phyloP scores from a whole-genome alignment of 2,113 vertebrate species.

The Sphyrna mokarran region DNA sequence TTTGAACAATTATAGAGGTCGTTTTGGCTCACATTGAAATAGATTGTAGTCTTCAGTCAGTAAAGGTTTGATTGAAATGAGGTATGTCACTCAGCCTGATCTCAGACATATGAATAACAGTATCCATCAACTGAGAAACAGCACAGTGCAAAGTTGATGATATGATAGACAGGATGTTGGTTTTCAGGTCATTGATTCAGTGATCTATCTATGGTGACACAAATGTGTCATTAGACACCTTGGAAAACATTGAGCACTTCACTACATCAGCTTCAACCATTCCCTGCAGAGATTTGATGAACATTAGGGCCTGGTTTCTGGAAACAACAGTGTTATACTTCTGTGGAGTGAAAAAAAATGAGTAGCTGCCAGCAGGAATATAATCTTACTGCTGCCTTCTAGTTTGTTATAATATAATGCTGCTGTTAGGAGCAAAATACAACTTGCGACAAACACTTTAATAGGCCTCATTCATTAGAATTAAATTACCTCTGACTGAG shows the following conservation, averaged over 20 bases:
- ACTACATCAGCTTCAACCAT: not conserved
- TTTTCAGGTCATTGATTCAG: conserved; percentile 29
- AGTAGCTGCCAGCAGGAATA: not conserved
- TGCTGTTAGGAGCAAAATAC: not conserved
- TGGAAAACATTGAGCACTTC: not conserved
- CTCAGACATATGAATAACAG: not conserved
- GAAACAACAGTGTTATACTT: not conserved
- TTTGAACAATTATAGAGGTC: not conserved
- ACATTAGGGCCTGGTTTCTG: not conserved
- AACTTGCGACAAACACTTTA: not conserved
- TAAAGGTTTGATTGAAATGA: not conserved
- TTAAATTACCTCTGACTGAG: not conserved
- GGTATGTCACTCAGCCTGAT: not conserved
- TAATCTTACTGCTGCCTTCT: not conserved
- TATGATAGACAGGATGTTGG: conserved; percentile 9
- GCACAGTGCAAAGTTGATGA: not conserved
- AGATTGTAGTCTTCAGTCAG: conserved; percentile 1
- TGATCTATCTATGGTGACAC: not conserved
- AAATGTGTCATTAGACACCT: conserved; percentile 5
- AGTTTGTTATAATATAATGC: not conserved
- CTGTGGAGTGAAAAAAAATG: not conserved
- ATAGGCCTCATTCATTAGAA: not conserved
- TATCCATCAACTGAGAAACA: conserved; percentile 10
- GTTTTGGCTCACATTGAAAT: not conserved
- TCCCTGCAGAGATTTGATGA: conserved; percentile 10